These are phyloP conservation scores for Capreolus pygargus DNA, from an alignment of 2,113 vertebrate species.

Conservation along the genomic window DNA sequence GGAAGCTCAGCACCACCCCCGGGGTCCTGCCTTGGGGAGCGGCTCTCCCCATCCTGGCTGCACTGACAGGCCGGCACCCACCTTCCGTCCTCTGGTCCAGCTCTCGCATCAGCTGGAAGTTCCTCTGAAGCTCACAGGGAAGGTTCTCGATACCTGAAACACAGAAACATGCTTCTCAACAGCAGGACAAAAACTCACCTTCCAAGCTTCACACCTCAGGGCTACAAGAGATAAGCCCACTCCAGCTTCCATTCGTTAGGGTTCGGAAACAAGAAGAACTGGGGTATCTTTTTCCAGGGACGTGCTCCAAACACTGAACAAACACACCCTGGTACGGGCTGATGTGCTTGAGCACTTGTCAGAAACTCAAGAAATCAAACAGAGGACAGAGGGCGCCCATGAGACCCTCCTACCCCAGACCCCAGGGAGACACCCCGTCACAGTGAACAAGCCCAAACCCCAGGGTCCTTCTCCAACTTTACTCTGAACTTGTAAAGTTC, in stretches of 20 bases:
- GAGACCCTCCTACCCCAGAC: neutral
- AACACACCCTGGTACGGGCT: neutral
- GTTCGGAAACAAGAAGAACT: neutral
- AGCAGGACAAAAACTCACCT: neutral
- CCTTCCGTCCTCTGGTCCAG: conserved; percentile 97
- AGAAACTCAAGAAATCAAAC: neutral
- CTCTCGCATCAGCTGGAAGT: conserved; percentile 97
- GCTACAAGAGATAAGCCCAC: neutral
- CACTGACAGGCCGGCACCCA: conserved; percentile 50
- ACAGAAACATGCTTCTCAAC: neutral
- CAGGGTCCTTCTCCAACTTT: neutral
- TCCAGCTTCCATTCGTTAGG: neutral
- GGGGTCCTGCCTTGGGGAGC: neutral
- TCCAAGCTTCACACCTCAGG: neutral
- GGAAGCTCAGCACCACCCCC: no score
- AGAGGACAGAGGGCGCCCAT: neutral
- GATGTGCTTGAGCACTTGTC: neutral
- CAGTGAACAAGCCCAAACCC: neutral
- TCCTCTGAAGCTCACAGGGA: conserved; percentile 95
- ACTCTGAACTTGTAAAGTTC: neutral
- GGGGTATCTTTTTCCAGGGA: neutral
- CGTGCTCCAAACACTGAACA: neutral
- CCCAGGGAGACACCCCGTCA: neutral
- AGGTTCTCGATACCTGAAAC: conserved; percentile 94
- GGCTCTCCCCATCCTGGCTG: neutral